A percentile compares a stretch with the other conserved stretches of the same genome.
These are phyloP conservation scores for Agelaius phoeniceus DNA, from an alignment of 2,113 vertebrate genomes.

Conservation along the genomic window DNA sequence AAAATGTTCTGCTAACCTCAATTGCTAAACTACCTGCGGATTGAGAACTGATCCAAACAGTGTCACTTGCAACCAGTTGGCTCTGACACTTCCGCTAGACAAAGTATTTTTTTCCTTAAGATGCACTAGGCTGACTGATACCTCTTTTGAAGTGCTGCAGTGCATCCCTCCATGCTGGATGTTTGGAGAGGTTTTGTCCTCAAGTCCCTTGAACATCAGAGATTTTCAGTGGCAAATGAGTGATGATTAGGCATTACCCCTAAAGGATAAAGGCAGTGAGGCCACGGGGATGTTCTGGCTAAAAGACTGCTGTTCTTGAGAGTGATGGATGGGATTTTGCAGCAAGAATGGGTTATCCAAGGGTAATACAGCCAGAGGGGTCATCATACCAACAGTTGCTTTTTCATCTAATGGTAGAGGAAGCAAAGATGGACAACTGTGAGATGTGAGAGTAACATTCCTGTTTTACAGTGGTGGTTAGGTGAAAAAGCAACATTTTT, in stretches of 20 bases:
- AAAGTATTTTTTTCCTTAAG: not conserved
- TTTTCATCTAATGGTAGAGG: not conserved
- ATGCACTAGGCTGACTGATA: not conserved
- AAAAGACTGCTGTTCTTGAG: not conserved
- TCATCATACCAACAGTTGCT: not conserved
- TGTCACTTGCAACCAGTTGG: not conserved
- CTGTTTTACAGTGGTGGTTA: not conserved
- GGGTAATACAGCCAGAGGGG: not conserved
- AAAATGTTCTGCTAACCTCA: not conserved
- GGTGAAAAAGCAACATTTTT: not conserved
- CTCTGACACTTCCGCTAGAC: not conserved
- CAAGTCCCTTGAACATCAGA: not conserved
- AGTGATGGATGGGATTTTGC: not conserved
- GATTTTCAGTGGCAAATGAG: not conserved
- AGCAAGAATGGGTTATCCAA: not conserved
- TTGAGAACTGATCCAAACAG: not conserved
- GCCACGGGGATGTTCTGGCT: accelerated
- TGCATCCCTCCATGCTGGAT: not conserved
- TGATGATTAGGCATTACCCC: not conserved
- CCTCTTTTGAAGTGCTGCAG: not conserved
- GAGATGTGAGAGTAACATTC: not conserved
- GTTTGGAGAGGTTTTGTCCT: not conserved
- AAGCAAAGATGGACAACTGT: not conserved
- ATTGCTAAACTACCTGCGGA: not conserved
- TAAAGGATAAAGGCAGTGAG: not conserved